phyloP scores from a whole-genome alignment of 2,113 vertebrate species.

The Melanerpes aurifrons region DNA sequence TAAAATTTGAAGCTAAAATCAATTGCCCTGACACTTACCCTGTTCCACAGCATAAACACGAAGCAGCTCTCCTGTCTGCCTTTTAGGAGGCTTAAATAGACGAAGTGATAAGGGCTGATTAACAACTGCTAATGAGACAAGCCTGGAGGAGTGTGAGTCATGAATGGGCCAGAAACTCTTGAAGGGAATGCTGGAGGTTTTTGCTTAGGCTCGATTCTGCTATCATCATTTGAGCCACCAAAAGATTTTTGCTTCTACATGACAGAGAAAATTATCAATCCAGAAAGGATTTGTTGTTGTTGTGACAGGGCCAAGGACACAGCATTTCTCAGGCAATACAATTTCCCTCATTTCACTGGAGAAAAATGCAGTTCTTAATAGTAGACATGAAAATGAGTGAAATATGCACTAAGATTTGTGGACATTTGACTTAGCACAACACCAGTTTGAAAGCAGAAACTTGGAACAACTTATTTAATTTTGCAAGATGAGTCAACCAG shows the following conservation, averaged over 20 bases:
- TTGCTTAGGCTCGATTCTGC: not conserved
- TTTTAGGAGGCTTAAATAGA: slow-evolving; percentile 7
- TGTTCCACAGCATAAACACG: not conserved
- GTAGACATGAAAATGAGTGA: not conserved
- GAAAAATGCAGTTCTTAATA: not conserved
- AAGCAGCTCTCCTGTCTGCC: not conserved
- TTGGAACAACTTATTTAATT: not conserved
- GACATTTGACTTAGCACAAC: not conserved
- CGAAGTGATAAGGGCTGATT: not conserved
- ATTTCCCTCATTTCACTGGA: not conserved
- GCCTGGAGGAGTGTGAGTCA: not conserved
- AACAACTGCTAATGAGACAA: not conserved
- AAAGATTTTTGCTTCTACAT: not conserved
- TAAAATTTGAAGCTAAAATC: not conserved
- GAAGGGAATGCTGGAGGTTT: not conserved
- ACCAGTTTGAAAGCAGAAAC: not conserved
- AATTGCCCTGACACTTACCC: not conserved
- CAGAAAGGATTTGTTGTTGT: not conserved
- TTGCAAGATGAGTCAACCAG: not conserved
- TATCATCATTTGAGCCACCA: not conserved
- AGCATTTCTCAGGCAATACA: not conserved
- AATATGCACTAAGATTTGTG: not conserved
- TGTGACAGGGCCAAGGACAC: not conserved
- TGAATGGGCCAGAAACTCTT: not conserved
- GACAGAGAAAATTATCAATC: not conserved